Evolutionary conservation across 1,140 invertebrate species (phyloP), one percentile per base, ranked within the genome.

Genomic region (Marisa cornuarietis): DNA sequence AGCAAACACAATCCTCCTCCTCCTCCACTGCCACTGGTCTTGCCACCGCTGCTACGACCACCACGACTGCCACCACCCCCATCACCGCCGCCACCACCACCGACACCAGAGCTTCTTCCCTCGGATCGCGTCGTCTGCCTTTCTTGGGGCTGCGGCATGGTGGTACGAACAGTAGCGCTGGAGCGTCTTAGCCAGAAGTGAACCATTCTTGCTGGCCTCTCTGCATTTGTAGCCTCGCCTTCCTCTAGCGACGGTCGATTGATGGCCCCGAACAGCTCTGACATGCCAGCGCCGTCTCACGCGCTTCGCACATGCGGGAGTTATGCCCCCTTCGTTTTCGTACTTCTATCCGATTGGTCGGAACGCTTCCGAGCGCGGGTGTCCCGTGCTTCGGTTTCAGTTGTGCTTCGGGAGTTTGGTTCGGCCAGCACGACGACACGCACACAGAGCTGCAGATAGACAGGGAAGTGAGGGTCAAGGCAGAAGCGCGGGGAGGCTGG

Each of bases 181-280:
- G 54, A 63, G 24, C 74, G 24, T 26, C 61, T 58, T 26, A 13
- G 31, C 24, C 62, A 76, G 26, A 68, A 68, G 74, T 76, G 74
- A 65, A 76, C 74, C 74, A 76, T 76, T 14, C 58, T 76, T 14
- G 26, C 13, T 42, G n/a, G 49, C 0, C 22, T 61, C 24, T 58
- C 58, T n/a, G 58, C 74, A 54, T 76, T 76, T 76, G 74, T 76
- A 76, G n/a, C 74, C 69, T 26, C 65, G 65, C 18, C 69, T 31
- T 71, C 69, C 18, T 18, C 18, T 42, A 26, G 1, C 24, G 49
- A 22, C 26, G 24, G 69, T 71, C 69, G 69, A 71, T 71, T 71
- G 69, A 49, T 18, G 69, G 49, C 26, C 31, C 65, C 24, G 24
- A 31, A 71, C 22, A 18, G 69, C 69, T 58, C 54, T 58, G 54